These are phyloP conservation scores for Tridacna gigas DNA, from an alignment of 2,888 invertebrate genomes.

Conservation along the genomic window DNA sequence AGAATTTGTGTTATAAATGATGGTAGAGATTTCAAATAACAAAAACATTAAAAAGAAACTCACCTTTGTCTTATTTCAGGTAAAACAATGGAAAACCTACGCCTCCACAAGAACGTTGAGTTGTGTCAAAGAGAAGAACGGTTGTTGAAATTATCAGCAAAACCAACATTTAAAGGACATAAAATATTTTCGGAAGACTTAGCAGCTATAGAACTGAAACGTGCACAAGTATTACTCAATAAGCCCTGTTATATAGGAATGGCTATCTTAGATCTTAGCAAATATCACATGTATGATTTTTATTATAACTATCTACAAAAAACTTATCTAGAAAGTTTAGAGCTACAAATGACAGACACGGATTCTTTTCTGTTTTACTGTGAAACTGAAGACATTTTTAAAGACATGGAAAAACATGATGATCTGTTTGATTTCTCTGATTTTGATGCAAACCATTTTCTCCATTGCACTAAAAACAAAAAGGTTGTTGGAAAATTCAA, in stretches of 20 bases:
- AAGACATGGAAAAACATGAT: constrained; percentile 49
- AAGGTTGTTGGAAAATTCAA: constrained; percentile 28
- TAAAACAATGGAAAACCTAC: constrained; percentile 27
- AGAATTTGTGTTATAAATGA: neutral
- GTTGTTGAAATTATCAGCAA: constrained; percentile 24
- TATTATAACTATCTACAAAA: too few species aligned
- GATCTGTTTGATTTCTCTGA: constrained; percentile 59
- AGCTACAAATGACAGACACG: too few species aligned
- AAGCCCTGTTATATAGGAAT: constrained; percentile 36
- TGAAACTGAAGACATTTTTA: constrained; percentile 46
- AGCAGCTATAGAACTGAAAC: constrained; percentile 16
- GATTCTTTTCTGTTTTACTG: too few species aligned
- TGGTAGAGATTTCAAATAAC: too few species aligned
- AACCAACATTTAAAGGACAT: constrained; percentile 25
- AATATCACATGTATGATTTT: constrained; percentile 84
- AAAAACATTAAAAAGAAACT: too few species aligned
- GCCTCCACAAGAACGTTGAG: constrained; percentile 16
- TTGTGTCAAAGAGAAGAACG: constrained; percentile 13
- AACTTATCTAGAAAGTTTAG: too few species aligned
- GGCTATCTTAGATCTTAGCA: constrained; percentile 79
- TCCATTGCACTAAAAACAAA: constrained; percentile 23
- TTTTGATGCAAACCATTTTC: constrained; percentile 20
- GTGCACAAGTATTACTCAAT: constrained; percentile 14
- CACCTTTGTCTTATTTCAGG: neutral
- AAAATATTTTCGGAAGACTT: constrained; percentile 31